These are phyloP conservation scores for Sebastiscus albofasciatus DNA, from an alignment of 2,797 vertebrate species.

Conservation along the genomic window DNA sequence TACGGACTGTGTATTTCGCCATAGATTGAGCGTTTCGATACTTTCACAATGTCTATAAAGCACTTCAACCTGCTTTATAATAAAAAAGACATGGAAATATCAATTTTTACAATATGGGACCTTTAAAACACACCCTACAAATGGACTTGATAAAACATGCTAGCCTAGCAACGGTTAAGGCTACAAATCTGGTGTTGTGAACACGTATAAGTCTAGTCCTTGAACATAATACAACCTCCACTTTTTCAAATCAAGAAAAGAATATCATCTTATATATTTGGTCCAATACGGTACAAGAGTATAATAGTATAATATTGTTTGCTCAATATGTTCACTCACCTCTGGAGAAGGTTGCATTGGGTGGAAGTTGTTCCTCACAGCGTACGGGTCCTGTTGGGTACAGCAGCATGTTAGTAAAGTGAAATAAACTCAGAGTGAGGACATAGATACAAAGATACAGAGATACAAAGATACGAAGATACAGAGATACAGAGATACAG, in stretches of 20 bases:
- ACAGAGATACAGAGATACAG: neutral
- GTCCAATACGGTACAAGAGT: neutral
- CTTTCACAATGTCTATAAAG: too few relatives aligned
- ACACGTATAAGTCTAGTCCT: neutral
- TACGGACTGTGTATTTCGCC: too few relatives aligned
- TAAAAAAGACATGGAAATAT: too few relatives aligned
- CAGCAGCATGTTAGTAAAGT: constrained; percentile 15
- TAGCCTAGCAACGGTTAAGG: neutral
- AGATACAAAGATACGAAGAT: constrained; percentile 8
- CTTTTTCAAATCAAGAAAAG: neutral
- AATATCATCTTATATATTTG: neutral
- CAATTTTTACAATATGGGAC: too few relatives aligned
- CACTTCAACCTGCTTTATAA: too few relatives aligned
- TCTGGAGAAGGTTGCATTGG: constrained; percentile 74
- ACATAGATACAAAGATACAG: constrained; percentile 5
- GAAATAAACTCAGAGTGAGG: neutral
- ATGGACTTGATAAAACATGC: neutral
- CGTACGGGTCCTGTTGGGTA: constrained; percentile 77
- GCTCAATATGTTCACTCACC: constrained; percentile 68
- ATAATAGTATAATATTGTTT: neutral
- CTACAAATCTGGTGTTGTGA: neutral
- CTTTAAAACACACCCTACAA: neutral
- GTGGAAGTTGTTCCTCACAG: constrained; percentile 79
- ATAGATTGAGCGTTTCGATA: too few relatives aligned
- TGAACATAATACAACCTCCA: neutral